phyloP scores from a whole-genome alignment of 2,888 invertebrate species.

The Cheiracanthium punctorium region DNA sequence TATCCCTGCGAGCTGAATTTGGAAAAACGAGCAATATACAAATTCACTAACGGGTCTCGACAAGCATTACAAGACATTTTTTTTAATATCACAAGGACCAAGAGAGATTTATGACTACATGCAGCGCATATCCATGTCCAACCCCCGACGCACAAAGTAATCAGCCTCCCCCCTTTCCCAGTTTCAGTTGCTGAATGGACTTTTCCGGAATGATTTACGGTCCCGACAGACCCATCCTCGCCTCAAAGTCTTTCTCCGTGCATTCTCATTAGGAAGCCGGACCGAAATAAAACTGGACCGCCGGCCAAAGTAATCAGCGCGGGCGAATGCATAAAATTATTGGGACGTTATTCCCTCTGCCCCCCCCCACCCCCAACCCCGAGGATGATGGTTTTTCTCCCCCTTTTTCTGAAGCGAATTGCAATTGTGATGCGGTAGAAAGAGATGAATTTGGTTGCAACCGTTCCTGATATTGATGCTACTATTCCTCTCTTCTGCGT shows the following conservation, averaged over 20 bases:
- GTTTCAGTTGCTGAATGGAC: background rate
- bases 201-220: slow-evolving; percentile 2
- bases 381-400: background rate
- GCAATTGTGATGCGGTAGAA: background rate
- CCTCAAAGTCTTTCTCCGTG: slow-evolving; percentile 11
- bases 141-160: background rate
- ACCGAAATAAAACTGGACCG: slow-evolving; percentile 21
- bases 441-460: no score
- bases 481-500: no score
- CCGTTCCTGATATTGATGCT: no score
- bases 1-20: no score
- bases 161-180: slow-evolving; percentile 13
- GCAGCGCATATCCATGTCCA: background rate
- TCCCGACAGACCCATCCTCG: slow-evolving; percentile 28
- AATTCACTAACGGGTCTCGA: no score
- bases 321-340: slow-evolving; percentile 13
- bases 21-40: no score
- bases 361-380: background rate
- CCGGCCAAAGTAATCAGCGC: background rate
- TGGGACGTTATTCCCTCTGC: no score
- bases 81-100: no score
- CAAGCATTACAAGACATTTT: no score
- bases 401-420: background rate
- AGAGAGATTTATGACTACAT: background rate
- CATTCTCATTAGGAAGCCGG: slow-evolving; percentile 46